Base-by-base conservation (phyloP, 2,888 invertebrate species). In the Trichacis sp. region DNA sequence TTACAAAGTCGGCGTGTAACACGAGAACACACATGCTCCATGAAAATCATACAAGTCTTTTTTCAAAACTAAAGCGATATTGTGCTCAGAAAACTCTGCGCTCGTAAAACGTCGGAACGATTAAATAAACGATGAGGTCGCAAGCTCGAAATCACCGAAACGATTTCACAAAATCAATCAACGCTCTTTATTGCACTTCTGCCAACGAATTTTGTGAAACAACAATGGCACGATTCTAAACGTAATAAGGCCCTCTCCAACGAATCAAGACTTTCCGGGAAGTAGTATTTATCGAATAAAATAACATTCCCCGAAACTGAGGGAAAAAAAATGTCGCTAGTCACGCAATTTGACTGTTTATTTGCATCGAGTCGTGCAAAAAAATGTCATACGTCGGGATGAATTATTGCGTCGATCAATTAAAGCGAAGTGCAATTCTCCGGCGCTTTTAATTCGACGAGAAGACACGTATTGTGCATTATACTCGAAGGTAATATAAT, bases 131-230 rank as follows among this genome's bases (percentile, higher is more conserved):
- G 59, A 60, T 62, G 50, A 68, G 58, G 58, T 67, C 60, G 53
- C 59, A 60, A 14, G 51, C 54, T 56, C 51, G 46, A 63, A 67
- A 67, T 64, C 64, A 52, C 61, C 61, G 61, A 68, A 68, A 68
- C 61, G 55, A 62, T 68, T 64, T 68, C 68, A 61, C 45, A 45
- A 68, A 68, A 64, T 68, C 64, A 64, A 64, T 64, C 68, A 64
- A 61, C 46, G 46, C 55, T 48, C 49, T 12, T 24, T 49, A 56
- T 60, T 68, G 63, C 51, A 68, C 63, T 57, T 63, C 45, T 53
- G 47, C 17, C 52, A 5, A 5, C 6, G 30, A 46, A 24, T 46
- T 46, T n/a, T 40, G 40, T 46, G 45, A 63, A 67, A 63, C 62
- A 60, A 67, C 54, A 54, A 50, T 36, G 56, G 49, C 51, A 52